Base-by-base conservation (phyloP, 2,888 invertebrate species). In the Spodoptera picta region DNA sequence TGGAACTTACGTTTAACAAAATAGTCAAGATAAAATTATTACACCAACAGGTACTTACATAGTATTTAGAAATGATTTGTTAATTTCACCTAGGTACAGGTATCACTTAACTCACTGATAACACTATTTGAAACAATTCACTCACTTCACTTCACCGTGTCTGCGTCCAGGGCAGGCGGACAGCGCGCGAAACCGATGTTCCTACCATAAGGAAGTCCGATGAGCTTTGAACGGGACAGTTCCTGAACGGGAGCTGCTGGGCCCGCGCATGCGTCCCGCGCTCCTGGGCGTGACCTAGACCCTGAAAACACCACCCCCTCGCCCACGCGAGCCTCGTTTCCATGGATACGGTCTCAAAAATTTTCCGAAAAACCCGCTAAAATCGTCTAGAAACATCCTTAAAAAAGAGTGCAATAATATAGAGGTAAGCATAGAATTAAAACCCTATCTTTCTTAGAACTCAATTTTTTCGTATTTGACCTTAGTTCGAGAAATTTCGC, bases 211-310 rank as follows among this genome's bases (percentile, higher is more conserved):
- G 90, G 87, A 88, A 88, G 87, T 85, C 88, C 82, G 83, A 81
- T 84, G 84, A 81, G 86, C 69, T 89, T 83, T 87, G 87, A 88
- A 83, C 85, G 81, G 79, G 66, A 76, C 70, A 71, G 81, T 88
- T 87, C 87, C 86, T 84, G 77, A 82, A 82, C 73, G 83, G 67
- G 75, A 79, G 86, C 85, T 71, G 73, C 69, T 74, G 46, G 68
- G 78, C 79, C 84, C 90, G 90, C 93, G 92, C 94, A 81, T 86
- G 95, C 95, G 94, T 85, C 31, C 41, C 63, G 36, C 61, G 58
- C 75, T 53, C 85, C 83, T 85, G 94, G 95, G 95, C 95, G 95
- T 95, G 92, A 95, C 95, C 95, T 95, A 95, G 95, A 95, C 95
- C 95, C 92, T 95, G 95, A 93, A 92, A 91, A 85, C 79, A 75